These are phyloP conservation scores for Drosophila maculinotata DNA, from an alignment of 2,888 invertebrate species.

Conservation along the genomic window DNA sequence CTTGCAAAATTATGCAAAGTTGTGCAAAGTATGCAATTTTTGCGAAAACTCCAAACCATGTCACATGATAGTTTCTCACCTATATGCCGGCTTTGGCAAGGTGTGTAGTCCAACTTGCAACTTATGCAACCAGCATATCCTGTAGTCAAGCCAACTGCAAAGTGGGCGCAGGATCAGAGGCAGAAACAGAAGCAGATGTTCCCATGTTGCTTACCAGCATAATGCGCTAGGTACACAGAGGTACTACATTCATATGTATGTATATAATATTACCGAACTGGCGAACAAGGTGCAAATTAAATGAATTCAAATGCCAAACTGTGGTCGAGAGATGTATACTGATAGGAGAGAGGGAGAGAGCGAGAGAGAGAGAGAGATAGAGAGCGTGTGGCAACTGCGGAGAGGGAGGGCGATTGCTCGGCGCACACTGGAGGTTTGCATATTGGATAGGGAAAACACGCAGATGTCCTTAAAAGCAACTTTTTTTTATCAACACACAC, in stretches of 20 bases:
- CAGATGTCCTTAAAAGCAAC: slow-evolving; percentile 83
- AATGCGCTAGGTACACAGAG: slow-evolving; percentile 24
- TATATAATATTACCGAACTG: slow-evolving; percentile 67
- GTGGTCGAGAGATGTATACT: slow-evolving; percentile 43
- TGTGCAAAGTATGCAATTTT: too few relatives aligned
- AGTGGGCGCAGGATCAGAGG: slow-evolving; percentile 10
- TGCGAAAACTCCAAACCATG: too few relatives aligned
- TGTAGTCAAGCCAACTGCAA: slow-evolving; percentile 3
- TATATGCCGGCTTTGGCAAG: slow-evolving; percentile 1
- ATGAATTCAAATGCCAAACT: slow-evolving; percentile 70
- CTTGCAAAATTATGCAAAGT: too few relatives aligned
- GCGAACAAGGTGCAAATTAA: slow-evolving; percentile 79
- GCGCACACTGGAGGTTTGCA: slow-evolving; percentile 47
- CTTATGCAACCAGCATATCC: slow-evolving; percentile 39
- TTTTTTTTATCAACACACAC: slow-evolving; percentile 36
- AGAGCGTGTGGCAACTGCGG: slow-evolving; percentile 2
- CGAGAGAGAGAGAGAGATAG: slow-evolving; percentile 9
- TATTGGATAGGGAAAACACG: slow-evolving; percentile 68
- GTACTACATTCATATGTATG: slow-evolving; percentile 1
- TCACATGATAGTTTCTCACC: slow-evolving; percentile 3
- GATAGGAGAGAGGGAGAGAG: not conserved
- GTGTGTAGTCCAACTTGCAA: not conserved
- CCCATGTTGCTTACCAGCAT: slow-evolving; percentile 45
- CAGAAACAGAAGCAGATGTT: slow-evolving; percentile 31
- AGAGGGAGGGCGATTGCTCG: slow-evolving; percentile 21